Percentiles rank a stretch among this genome's conserved stretches.
Conservation (phyloP, 2,113 vertebrate species). For the Paralichthys olivaceus region DNA sequence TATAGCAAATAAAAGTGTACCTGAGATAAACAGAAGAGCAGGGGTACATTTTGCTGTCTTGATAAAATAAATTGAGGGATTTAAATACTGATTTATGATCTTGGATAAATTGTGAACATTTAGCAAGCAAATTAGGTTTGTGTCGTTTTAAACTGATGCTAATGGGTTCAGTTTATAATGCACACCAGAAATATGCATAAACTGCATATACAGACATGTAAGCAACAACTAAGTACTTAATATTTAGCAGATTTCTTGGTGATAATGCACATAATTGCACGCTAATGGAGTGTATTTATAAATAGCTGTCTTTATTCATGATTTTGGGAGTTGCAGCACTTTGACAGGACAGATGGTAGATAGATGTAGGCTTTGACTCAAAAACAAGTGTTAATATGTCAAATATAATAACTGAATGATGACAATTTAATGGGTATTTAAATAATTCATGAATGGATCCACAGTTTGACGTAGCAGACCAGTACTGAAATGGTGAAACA, state of each 20-base stretch:
- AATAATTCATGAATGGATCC: neutral
- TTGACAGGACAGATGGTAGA: slow-evolving; percentile 11
- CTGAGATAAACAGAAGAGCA: too few relatives aligned
- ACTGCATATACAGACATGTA: neutral
- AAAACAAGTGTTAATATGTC: slow-evolving; percentile 3
- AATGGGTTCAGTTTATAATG: neutral
- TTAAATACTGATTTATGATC: too few relatives aligned
- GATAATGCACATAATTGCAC: neutral
- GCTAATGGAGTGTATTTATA: slow-evolving; percentile 20
- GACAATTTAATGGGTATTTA: neutral
- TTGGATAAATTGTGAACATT: too few relatives aligned
- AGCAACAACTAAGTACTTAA: neutral
- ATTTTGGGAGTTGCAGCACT: neutral
- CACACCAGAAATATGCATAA: neutral
- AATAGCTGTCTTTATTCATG: slow-evolving; percentile 17
- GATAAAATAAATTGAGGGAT: too few relatives aligned
- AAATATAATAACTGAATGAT: slow-evolving; percentile 7
- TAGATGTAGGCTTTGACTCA: slow-evolving; percentile 8
- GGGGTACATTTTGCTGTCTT: too few relatives aligned
- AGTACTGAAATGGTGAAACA: too few relatives aligned
- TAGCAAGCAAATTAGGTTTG: neutral
- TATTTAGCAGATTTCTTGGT: neutral
- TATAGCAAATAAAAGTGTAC: too few relatives aligned
- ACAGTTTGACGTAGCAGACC: too few relatives aligned
- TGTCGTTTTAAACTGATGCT: neutral